Percentiles rank a stretch among this genome's conserved stretches.
Evolutionary conservation across 2,113 vertebrate species (phyloP).

Genomic region (Dendrocopos noguchii): DNA sequence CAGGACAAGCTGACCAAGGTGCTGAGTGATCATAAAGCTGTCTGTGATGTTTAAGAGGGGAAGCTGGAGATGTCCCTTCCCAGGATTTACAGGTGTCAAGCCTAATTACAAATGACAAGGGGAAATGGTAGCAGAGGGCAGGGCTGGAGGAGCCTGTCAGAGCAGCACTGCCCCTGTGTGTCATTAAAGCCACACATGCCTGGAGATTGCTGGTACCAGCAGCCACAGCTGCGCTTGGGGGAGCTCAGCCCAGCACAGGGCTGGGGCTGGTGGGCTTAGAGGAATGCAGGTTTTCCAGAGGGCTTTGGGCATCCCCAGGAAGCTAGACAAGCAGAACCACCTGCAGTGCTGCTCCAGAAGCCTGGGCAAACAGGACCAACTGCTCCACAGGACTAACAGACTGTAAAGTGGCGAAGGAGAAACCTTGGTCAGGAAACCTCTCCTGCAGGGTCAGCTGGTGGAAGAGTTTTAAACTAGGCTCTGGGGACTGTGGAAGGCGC

Average conservation of each 20-base stretch:
- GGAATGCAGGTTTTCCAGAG: neutral
- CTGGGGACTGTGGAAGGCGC: neutral
- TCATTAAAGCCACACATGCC: fast-evolving
- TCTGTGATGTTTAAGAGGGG: neutral
- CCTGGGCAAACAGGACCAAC: neutral
- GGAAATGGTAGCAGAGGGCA: neutral
- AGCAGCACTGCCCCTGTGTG: fast-evolving
- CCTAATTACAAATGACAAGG: fast-evolving
- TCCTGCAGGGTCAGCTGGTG: neutral
- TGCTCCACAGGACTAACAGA: fast-evolving
- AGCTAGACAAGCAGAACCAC: neutral
- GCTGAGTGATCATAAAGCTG: fast-evolving
- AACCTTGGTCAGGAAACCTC: neutral
- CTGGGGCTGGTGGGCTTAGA: neutral
- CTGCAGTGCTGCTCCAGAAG: neutral
- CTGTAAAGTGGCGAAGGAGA: neutral
- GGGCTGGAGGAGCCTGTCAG: neutral
- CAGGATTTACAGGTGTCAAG: fast-evolving
- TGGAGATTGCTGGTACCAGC: neutral
- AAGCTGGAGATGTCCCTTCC: neutral
- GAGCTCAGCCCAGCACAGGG: neutral
- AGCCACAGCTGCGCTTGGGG: neutral
- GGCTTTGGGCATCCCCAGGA: neutral
- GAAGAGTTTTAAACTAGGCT: neutral
- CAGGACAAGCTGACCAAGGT: neutral